Percentiles rank a stretch among this genome's conserved stretches.
Evolutionary conservation across 2,113 vertebrate species (phyloP).

Genomic region (Chelonoidis abingdonii): DNA sequence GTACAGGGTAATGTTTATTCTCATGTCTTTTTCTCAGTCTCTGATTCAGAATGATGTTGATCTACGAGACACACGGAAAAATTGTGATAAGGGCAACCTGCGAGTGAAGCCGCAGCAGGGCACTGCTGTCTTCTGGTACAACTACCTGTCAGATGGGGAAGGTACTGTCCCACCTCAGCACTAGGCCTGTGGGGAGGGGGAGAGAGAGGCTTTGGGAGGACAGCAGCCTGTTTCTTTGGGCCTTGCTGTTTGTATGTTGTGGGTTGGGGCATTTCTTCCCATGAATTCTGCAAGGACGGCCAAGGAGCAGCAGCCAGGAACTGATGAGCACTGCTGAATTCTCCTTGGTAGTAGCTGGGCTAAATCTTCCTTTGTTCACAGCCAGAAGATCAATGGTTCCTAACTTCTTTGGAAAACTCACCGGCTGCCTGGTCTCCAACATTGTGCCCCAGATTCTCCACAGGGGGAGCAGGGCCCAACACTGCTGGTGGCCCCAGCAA

Average conservation of each 20-base stretch:
- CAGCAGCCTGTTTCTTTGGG: background rate
- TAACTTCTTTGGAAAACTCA: conserved; percentile 33
- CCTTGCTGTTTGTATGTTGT: background rate
- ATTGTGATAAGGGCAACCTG: conserved; percentile 92
- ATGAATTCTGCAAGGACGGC: background rate
- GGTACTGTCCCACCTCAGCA: conserved; percentile 73
- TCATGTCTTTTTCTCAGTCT: conserved; percentile 78
- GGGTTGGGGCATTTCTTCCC: background rate
- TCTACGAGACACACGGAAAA: conserved; percentile 92
- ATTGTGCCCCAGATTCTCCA: no score
- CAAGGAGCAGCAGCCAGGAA: conserved; percentile 31
- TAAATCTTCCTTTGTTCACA: conserved; percentile 65
- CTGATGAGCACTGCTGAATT: conserved; percentile 24
- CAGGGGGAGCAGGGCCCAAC: no score
- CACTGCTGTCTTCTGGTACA: conserved; percentile 97
- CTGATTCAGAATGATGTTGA: conserved; percentile 93
- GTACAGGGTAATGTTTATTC: background rate
- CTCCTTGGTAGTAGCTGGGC: conserved; percentile 48
- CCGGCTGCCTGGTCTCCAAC: no score
- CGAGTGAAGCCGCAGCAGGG: conserved; percentile 90
- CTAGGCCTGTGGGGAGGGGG: background rate
- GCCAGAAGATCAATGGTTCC: conserved; percentile 64
- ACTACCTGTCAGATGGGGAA: conserved; percentile 96
- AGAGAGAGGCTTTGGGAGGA: background rate
- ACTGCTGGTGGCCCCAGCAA: no score